Conservation (phyloP, 2,888 invertebrate species). For the Seira musarum region DNA sequence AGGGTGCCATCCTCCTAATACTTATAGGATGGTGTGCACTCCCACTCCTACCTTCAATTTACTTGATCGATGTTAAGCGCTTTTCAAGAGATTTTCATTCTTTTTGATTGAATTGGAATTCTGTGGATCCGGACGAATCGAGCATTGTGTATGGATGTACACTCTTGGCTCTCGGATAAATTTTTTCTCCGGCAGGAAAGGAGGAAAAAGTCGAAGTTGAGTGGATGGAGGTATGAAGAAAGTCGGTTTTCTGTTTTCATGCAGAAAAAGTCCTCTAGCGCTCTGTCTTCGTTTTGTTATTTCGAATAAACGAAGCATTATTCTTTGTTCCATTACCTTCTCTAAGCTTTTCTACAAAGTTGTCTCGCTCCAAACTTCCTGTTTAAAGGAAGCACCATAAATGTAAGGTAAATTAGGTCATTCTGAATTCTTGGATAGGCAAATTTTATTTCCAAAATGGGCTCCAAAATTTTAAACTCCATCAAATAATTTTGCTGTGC, state of each 20-base stretch:
- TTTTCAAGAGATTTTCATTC: conserved; percentile 31
- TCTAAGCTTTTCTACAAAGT: too few relatives aligned
- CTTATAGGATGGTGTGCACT: too few relatives aligned
- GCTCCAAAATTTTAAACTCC: too few relatives aligned
- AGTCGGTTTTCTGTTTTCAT: background rate
- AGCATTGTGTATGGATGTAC: background rate
- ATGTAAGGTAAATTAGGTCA: background rate
- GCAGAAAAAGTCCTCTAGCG: background rate
- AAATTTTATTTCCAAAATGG: too few relatives aligned
- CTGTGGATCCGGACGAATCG: background rate
- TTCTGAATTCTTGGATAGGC: too few relatives aligned
- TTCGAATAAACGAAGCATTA: background rate
- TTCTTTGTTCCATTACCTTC: too few relatives aligned
- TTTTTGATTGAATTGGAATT: conserved; percentile 23
- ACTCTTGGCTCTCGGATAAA: too few relatives aligned
- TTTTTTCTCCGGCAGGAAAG: background rate
- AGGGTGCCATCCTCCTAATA: too few relatives aligned
- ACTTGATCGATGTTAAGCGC: conserved; percentile 37
- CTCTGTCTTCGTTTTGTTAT: background rate
- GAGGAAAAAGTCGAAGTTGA: background rate
- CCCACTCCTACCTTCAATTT: conserved; percentile 22
- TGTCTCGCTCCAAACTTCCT: background rate
- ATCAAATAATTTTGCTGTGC: too few relatives aligned
- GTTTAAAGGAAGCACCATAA: background rate
- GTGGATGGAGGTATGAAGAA: background rate